phyloP scores from a whole-genome alignment of 2,888 invertebrate species.

The Pyrocoelia pectoralis region DNA sequence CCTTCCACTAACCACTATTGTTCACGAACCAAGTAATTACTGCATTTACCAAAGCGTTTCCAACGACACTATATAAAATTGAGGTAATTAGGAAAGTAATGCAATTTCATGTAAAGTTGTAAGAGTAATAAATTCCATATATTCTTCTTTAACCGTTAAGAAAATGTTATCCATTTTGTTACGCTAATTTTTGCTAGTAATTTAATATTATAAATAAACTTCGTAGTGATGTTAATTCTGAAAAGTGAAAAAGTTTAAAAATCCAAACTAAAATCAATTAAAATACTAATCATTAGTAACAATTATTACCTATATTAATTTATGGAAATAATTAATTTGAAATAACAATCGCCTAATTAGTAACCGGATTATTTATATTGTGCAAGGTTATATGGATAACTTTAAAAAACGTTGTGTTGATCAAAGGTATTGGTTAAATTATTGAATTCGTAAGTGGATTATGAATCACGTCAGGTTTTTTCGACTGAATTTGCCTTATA shows the following conservation, averaged over 20 bases:
- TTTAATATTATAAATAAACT: too few species aligned
- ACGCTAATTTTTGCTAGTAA: too few species aligned
- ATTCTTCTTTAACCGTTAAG: background rate
- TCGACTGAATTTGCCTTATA: too few species aligned
- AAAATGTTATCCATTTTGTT: too few species aligned
- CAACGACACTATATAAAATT: slow-evolving; percentile 9
- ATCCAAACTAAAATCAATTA: too few species aligned
- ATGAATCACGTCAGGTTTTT: too few species aligned
- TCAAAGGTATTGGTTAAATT: too few species aligned
- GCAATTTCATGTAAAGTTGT: slow-evolving; percentile 8
- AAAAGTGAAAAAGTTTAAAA: too few species aligned
- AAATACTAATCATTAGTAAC: background rate
- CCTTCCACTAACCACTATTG: slow-evolving; percentile 14
- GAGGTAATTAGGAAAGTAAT: slow-evolving; percentile 4
- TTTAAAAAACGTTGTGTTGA: too few species aligned
- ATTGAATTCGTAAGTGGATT: too few species aligned
- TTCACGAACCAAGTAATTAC: slow-evolving; percentile 23
- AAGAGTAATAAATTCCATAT: background rate
- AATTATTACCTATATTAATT: background rate
- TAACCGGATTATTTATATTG: background rate
- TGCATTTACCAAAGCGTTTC: slow-evolving; percentile 8
- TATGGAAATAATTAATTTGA: background rate
- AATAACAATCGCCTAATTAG: slow-evolving; percentile 1
- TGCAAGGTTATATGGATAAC: background rate
- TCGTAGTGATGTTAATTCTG: too few species aligned